These are phyloP conservation scores for Mellivora capensis DNA, from an alignment of 2,113 vertebrate genomes.

Conservation along the genomic window DNA sequence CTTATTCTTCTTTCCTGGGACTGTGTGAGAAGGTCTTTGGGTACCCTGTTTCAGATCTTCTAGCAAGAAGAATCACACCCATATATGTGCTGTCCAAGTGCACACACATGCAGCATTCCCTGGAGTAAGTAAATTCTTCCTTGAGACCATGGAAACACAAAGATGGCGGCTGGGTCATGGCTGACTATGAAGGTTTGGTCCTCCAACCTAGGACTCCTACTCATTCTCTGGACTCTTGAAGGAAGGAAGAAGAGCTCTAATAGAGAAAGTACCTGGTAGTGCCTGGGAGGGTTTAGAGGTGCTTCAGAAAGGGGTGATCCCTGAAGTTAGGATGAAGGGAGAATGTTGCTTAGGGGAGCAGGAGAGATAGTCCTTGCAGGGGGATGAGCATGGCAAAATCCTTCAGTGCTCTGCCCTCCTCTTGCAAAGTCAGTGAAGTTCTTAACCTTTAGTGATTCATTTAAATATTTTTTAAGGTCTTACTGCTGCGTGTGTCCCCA, in stretches of 20 bases:
- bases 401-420: not conserved
- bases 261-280: not conserved
- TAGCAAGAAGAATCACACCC: not conserved
- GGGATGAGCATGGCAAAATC: not conserved
- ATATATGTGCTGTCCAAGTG: not conserved
- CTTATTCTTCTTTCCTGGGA: not conserved
- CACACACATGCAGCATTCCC: not conserved
- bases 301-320: not conserved
- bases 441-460: not conserved
- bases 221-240: not conserved
- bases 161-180: not conserved
- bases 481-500: not conserved
- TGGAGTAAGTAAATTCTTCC: not conserved
- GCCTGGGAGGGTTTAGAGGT: rapidly evolving
- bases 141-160: not conserved
- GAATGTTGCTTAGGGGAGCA: not conserved
- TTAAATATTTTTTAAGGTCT: not conserved
- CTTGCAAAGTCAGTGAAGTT: not conserved
- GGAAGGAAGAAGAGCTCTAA: not conserved
- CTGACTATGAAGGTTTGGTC: not conserved
- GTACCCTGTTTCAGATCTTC: not conserved
- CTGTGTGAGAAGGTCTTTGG: not conserved
- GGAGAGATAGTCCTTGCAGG: not conserved
- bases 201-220: not conserved
- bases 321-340: not conserved